Evolutionary conservation across 2,888 invertebrate genomes (phyloP), one percentile per base, ranked within the genome.

Genomic region (Colostygia pectinataria): DNA sequence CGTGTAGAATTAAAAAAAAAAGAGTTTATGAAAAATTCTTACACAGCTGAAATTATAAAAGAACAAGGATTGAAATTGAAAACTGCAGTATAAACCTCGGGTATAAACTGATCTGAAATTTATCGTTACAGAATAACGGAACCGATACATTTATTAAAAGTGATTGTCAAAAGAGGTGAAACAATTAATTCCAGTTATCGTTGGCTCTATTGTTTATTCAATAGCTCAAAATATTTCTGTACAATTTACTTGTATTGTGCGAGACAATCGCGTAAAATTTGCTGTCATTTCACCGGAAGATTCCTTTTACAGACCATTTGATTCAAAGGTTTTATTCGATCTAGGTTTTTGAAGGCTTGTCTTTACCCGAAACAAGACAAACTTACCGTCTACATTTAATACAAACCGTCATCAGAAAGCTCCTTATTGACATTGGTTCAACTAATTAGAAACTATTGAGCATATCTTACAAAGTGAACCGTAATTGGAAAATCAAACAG

Each of bases 161-260:
- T 39, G 42, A 53, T 55, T 50, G 53, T 55, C 48, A 41, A 41
- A 53, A 55, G 50, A 52, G 54, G 52, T 44, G 40, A 50, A 47
- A 48, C 56, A 53, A 55, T 57, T 60, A 53, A 50, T 20, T 58
- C 36, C 55, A 57, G 52, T 39, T 56, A 52, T 49, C 51, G 46
- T 53, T 37, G 44, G 46, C 55, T 53, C 55, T 63, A 66, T 68
- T 69, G 62, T 68, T 66, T 67, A 72, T 77, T 72, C 68, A 71
- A 74, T 74, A 68, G 71, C 61, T 70, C 66, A 74, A 76, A 72
- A 58, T 53, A 52, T 57, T 61, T 57, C 58, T 65, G 69, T 68
- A 68, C 68, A 71, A 77, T 74, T 78, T 71, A 69, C 65, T 69
- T 67, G 71, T 68, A 78, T 77, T 77, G 77, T 77, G 64, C 65